Conservation (phyloP, 2,113 vertebrate genomes). For the Phalacrocorax pelagicus region DNA sequence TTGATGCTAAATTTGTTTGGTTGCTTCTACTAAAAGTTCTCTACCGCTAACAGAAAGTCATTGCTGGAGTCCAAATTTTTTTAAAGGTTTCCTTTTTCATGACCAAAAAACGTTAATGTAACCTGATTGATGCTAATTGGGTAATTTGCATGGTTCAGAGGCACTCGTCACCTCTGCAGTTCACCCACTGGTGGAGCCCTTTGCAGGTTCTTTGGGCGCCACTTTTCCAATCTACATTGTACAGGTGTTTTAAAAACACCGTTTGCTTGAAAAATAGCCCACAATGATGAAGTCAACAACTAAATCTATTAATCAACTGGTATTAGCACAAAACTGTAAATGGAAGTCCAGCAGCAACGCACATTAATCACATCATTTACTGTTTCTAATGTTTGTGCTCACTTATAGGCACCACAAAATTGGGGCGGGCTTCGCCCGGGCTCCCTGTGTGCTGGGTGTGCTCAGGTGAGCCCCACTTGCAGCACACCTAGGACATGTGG, state of each 20-base stretch:
- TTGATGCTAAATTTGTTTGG: not conserved
- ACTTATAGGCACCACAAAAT: not conserved
- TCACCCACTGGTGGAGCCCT: not conserved
- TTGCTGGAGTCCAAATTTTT: not conserved
- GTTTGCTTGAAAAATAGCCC: not conserved
- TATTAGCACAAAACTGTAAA: not conserved
- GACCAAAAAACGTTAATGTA: not conserved
- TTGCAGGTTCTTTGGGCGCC: not conserved
- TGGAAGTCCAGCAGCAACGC: not conserved
- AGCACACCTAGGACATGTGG: too few species aligned
- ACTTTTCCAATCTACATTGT: not conserved
- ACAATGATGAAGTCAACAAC: not conserved
- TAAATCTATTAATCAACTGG: not conserved
- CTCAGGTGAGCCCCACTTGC: not conserved
- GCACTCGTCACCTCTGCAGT: not conserved
- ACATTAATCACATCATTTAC: not conserved
- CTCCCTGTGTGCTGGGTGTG: fast-evolving
- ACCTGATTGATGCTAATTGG: not conserved
- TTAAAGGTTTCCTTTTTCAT: not conserved
- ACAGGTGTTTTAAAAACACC: not conserved
- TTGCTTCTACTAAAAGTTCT: not conserved
- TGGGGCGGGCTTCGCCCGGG: not conserved
- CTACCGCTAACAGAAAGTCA: not conserved
- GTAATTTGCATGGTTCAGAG: not conserved
- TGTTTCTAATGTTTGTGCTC: not conserved